Evolutionary conservation across 1,140 invertebrate species (phyloP).

Genomic region (Steinernema feltiae): DNA sequence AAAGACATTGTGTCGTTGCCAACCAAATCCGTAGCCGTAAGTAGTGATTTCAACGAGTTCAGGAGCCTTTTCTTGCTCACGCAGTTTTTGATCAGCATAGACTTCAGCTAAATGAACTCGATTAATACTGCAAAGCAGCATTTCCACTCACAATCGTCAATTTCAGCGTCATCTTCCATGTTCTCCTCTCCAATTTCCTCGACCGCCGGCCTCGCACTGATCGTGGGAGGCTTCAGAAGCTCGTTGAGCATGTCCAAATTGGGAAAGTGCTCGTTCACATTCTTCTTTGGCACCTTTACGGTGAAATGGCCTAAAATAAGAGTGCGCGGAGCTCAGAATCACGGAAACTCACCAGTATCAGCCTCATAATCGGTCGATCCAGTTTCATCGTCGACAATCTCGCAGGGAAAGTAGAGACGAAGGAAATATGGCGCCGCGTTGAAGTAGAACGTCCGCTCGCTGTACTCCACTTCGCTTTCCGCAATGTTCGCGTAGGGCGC

Average conservation of each 20-base stretch:
- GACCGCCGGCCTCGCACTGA: not conserved
- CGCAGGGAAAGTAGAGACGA: not conserved
- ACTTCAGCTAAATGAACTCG: not conserved
- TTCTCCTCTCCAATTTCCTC: not conserved
- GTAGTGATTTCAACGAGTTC: not conserved
- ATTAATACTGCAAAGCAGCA: not conserved
- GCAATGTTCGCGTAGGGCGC: slow-evolving; percentile 3
- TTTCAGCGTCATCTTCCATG: not conserved
- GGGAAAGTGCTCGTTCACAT: not conserved
- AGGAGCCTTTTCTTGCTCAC: not conserved
- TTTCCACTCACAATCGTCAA: not conserved
- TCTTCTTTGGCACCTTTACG: slow-evolving; percentile 1
- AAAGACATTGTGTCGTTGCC: not conserved
- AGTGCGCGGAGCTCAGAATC: not conserved
- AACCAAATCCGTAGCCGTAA: not conserved
- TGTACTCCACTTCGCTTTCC: not conserved
- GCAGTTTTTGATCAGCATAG: not conserved
- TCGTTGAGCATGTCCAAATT: not conserved
- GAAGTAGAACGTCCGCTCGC: not conserved
- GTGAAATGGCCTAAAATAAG: not conserved
- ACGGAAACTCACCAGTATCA: not conserved
- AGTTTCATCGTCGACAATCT: not conserved
- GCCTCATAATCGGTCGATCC: not conserved
- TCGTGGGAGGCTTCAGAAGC: not conserved
- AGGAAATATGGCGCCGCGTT: not conserved